Evolutionary conservation across 2,797 vertebrate genomes (phyloP), one percentile per base, ranked within the genome.

Genomic region (Chelidonichthys spinosus): DNA sequence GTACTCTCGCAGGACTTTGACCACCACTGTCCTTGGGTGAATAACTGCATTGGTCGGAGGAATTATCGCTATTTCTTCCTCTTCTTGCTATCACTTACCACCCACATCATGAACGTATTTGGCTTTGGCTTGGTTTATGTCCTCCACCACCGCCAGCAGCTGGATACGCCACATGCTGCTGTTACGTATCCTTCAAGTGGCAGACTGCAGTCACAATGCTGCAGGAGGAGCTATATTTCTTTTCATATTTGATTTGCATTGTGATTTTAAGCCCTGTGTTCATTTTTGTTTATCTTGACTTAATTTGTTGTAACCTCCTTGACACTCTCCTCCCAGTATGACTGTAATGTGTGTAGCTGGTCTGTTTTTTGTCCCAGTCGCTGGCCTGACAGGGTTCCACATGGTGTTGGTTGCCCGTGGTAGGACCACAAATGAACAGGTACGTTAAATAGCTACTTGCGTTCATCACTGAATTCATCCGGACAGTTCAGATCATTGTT

Each of bases 1-100:
- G 1, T 81, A 0, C 18, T 9, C 54, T n/a, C 1, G 3, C 91
- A 99, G 98, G 98, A 99, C 81, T 99, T 99, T 74, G 98, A 99
- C 90, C 98, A 99, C 86, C 98, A 99, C 90, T 99, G 98, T 85
- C 98, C 98, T n/a, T 99, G 98, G 98, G 97, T 99, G 82, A 99
- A 99, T 92, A 99, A 99, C 93, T 99, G 98, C 87, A 98, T 99
- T 0, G 98, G 98, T 62, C 95, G 98, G 33, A 95, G 98, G 88
- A 99, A 99, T 90, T 99, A 99, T 92, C 96, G 98, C 9, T 96
- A 99, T 89, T 99, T 99, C 94, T 99, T 99, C 94, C 96, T 99
- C 44, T 99, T 99, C 91, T 91, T 99, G 77, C 89, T 99, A 55
- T 99, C 98, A 0, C 95, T 99, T 58, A 99, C 97, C 67, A 93